phyloP scores from a whole-genome alignment of 2,888 invertebrate species.

The Paralinhomoeus sp. region DNA sequence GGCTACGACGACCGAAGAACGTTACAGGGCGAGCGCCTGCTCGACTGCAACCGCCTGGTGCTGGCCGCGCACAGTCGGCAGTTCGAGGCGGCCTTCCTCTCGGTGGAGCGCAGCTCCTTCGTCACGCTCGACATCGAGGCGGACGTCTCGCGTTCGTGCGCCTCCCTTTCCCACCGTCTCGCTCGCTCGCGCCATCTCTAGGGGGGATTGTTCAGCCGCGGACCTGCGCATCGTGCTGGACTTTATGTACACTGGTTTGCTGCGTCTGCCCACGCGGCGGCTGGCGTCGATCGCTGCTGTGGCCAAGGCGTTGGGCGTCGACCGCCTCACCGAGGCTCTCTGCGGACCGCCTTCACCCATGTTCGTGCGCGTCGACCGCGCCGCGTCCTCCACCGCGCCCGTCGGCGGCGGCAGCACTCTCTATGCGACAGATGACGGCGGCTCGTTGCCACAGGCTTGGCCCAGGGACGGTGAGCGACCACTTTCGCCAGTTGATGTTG shows the following conservation, averaged over 20 bases:
- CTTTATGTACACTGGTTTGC: conserved; percentile 2
- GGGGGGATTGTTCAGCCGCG: too few relatives aligned
- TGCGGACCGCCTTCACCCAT: too few relatives aligned
- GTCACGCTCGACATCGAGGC: conserved; percentile 4
- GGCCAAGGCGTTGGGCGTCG: conserved; percentile 1
- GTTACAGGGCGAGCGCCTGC: conserved; percentile 2
- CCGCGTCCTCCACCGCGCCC: too few relatives aligned
- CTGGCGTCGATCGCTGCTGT: not conserved
- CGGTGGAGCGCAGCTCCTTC: conserved; percentile 1
- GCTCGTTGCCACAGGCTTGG: too few relatives aligned
- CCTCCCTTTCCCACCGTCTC: too few relatives aligned
- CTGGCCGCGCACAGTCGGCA: conserved; percentile 7
- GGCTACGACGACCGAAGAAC: not conserved
- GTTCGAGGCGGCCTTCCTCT: conserved; percentile 6
- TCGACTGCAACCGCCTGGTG: conserved; percentile 8
- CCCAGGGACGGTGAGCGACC: too few relatives aligned
- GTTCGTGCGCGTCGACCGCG: too few relatives aligned
- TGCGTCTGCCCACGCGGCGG: not conserved
- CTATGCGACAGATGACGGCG: too few relatives aligned
- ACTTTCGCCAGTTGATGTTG: too few relatives aligned
- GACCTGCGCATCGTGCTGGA: conserved; percentile 4
- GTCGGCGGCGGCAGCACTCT: too few relatives aligned
- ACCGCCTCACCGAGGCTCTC: conserved; percentile 3
- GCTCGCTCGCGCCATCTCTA: too few relatives aligned
- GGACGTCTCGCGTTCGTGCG: too few relatives aligned